Evolutionary conservation across 2,113 vertebrate species (phyloP), one percentile per base, ranked within the genome.

Genomic region (Gavia stellata): DNA sequence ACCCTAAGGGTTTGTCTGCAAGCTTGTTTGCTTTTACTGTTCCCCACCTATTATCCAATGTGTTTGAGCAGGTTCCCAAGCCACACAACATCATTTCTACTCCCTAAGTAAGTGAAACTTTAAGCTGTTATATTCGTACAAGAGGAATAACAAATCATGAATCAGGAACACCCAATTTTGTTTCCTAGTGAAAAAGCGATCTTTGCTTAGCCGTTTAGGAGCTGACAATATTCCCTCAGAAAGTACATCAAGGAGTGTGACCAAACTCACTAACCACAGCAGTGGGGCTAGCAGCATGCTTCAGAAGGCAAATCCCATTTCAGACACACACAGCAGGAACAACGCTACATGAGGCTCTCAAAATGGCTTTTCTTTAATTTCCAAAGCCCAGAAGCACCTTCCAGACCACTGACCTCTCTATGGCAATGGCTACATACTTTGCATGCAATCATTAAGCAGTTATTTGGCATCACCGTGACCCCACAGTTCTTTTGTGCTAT

Each of bases 1-100:
- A 92, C 67, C 47, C 80, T 81, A 78, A 81, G 38, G 83, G 38
- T 59, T 92, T 96, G 36, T 47, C 90, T 66, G 74, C 11, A 8
- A 86, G 67, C 71, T 73, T 86, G 67, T 88, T 88, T 68, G 33
- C 71, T 92, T 94, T 90, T 72, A 50, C 50, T 83, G 26, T 45
- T 96, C 75, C 71, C 55, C 58, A 77, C 58, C 71, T 86, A 78
- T 82, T 83, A 90, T 44, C 75, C 79, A 86, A 14, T 28, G 42
- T 70, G 62, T 78, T 59, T 90, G 45, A 92, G 78, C 58, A 77
- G 25, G 50, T 79, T 95, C 90, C 75, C 68, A 86, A 90, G 63
- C 62, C 79, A 83, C 67, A 83, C 40, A 75, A 81, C 49, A 66
- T 80, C 55, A 90, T 66, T 86, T 78, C 85, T 59, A 33, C 47